phyloP scores from a whole-genome alignment of 2,113 vertebrate species.

The Misgurnus mizolepis region DNA sequence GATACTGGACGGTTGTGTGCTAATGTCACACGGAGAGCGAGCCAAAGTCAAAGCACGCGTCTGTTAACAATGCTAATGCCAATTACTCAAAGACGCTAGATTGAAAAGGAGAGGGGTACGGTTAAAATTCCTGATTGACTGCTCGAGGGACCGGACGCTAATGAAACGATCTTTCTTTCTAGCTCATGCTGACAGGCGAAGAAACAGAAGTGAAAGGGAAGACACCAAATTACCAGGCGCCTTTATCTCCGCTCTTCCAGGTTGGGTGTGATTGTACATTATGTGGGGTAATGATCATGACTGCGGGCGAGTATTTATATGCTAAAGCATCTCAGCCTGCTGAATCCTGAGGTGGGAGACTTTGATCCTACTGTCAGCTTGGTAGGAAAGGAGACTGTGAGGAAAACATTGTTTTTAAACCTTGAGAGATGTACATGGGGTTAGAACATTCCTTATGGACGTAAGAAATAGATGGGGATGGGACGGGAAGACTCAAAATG shows the following conservation, averaged over 20 bases:
- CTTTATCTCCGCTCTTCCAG: slow-evolving; percentile 48
- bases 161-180: slow-evolving; percentile 52
- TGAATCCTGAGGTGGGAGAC: neutral
- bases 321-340: slow-evolving; percentile 37
- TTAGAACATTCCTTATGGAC: neutral
- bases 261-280: slow-evolving; percentile 38
- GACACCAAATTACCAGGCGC: slow-evolving; percentile 38
- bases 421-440: neutral
- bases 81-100: slow-evolving; percentile 26
- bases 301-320: slow-evolving; percentile 42
- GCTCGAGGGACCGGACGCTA: slow-evolving; percentile 42
- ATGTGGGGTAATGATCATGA: slow-evolving; percentile 37
- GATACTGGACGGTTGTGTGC: neutral
- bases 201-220: slow-evolving; percentile 40
- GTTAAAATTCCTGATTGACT: slow-evolving; percentile 34
- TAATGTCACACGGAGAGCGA: neutral
- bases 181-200: slow-evolving; percentile 33
- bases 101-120: slow-evolving; percentile 25
- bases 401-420: neutral
- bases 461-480: neutral
- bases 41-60: neutral
- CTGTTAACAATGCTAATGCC: slow-evolving; percentile 21
- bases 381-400: slow-evolving; percentile 16
- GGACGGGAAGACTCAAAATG: neutral
- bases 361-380: slow-evolving; percentile 20